Evolutionary conservation across 2,113 vertebrate genomes (phyloP).

Genomic region (Brachyhypopomus gauderio): DNA sequence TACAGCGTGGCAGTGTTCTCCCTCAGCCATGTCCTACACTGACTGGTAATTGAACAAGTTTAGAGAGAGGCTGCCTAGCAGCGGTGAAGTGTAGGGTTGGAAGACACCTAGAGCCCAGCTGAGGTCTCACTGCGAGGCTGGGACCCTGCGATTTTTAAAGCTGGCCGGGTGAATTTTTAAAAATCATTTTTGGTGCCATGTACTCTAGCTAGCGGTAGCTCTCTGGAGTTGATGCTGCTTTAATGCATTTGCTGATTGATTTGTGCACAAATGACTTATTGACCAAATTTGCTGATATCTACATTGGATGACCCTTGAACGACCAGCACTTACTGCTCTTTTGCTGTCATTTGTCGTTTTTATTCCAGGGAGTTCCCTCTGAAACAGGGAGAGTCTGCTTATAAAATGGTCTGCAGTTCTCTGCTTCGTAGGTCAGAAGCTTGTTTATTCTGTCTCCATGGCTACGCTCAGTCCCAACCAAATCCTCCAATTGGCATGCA

Average conservation of each 20-base stretch:
- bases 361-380: slow-evolving; percentile 99
- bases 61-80: slow-evolving; percentile 38
- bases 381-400: slow-evolving; percentile 99
- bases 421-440: slow-evolving; percentile 99
- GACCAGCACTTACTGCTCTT: slow-evolving; percentile 99
- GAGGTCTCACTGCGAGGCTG: slow-evolving; percentile 8
- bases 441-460: slow-evolving; percentile 99
- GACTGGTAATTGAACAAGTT: slow-evolving; percentile 51
- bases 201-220: slow-evolving; percentile 37
- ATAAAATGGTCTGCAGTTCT: slow-evolving; percentile 99
- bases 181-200: slow-evolving; percentile 7
- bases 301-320: slow-evolving; percentile 86
- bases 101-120: slow-evolving; percentile 19
- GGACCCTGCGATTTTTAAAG: slow-evolving; percentile 20
- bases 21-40: slow-evolving; percentile 44
- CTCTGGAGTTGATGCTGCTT: neutral
- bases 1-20: neutral
- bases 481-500: slow-evolving; percentile 88
- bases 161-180: slow-evolving; percentile 32
- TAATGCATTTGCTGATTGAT: slow-evolving; percentile 59
- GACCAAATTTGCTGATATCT: slow-evolving; percentile 73
- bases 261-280: slow-evolving; percentile 65
- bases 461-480: slow-evolving; percentile 97
- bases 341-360: slow-evolving; percentile 84
- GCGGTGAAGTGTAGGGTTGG: slow-evolving; percentile 27